Evolutionary conservation across 2,888 invertebrate genomes (phyloP).

Genomic region (Periphyllus acericola): DNA sequence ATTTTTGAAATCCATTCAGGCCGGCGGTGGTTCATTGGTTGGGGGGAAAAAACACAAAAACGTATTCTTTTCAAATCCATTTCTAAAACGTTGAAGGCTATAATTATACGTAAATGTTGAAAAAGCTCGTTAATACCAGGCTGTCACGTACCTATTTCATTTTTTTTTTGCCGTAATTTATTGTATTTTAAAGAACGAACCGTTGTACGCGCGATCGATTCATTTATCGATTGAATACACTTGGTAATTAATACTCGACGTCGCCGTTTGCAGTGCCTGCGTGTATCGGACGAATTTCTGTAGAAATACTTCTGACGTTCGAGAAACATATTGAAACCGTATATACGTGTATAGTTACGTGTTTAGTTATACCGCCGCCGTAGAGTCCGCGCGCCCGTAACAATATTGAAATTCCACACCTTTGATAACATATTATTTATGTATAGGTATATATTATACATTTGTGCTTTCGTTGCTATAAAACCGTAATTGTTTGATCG

Average conservation of each 20-base stretch:
- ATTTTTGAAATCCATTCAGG: not conserved
- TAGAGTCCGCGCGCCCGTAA: not conserved
- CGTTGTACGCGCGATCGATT: not conserved
- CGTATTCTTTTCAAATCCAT: not conserved
- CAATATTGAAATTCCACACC: not conserved
- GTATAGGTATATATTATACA: not conserved
- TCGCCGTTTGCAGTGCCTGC: not conserved
- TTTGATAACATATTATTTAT: not conserved
- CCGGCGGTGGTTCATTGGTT: not conserved
- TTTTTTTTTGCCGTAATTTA: not conserved
- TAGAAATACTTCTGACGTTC: not conserved
- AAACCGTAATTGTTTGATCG: not conserved
- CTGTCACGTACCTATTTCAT: not conserved
- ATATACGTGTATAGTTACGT: too few species aligned
- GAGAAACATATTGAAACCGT: not conserved
- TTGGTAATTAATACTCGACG: not conserved
- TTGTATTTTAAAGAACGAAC: not conserved
- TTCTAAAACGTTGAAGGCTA: conserved; percentile 3
- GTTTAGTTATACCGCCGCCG: not conserved
- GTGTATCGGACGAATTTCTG: not conserved
- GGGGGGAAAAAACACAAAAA: not conserved
- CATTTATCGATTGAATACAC: not conserved
- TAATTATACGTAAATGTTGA: not conserved
- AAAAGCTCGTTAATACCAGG: not conserved
- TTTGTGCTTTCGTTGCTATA: not conserved